Percentiles rank a stretch among this genome's conserved stretches.
phyloP scores from a whole-genome alignment of 2,888 invertebrate species.

The Eristalis arbustorum region DNA sequence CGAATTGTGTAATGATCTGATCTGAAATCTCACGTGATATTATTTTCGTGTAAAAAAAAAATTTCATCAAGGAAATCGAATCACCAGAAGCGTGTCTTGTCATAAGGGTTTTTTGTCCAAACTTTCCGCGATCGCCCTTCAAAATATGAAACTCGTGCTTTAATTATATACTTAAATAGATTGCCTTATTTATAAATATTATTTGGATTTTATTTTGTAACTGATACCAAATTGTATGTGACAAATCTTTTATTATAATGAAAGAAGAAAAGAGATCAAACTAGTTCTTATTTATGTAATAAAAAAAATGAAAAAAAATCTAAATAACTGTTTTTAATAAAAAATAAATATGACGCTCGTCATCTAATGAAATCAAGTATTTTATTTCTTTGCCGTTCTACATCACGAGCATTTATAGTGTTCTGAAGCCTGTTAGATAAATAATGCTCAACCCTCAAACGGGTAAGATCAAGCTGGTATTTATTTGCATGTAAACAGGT shows the following conservation, averaged over 20 bases:
- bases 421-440: too few species aligned
- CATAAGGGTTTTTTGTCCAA: conserved; percentile 6
- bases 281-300: conserved; percentile 60
- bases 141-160: conserved; percentile 44
- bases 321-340: neutral
- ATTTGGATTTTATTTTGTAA: conserved; percentile 57
- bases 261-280: conserved; percentile 30
- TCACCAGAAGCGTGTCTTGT: conserved; percentile 59
- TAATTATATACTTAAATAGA: conserved; percentile 47
- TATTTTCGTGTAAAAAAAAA: neutral
- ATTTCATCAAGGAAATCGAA: conserved; percentile 11
- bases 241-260: conserved; percentile 61
- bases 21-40: conserved; percentile 30
- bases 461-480: too few species aligned
- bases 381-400: too few species aligned
- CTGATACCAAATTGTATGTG: conserved; percentile 67
- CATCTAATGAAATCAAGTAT: too few species aligned
- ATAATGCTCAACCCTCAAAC: too few species aligned
- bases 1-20: neutral
- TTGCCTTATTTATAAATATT: conserved; percentile 24
- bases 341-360: neutral
- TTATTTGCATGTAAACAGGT: too few species aligned
- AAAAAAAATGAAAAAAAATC: conserved; percentile 32
- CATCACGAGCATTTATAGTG: too few species aligned
- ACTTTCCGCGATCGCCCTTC: conserved; percentile 30